Base-by-base conservation (phyloP, 2,888 invertebrate genomes). In the Acronicta aceris region DNA sequence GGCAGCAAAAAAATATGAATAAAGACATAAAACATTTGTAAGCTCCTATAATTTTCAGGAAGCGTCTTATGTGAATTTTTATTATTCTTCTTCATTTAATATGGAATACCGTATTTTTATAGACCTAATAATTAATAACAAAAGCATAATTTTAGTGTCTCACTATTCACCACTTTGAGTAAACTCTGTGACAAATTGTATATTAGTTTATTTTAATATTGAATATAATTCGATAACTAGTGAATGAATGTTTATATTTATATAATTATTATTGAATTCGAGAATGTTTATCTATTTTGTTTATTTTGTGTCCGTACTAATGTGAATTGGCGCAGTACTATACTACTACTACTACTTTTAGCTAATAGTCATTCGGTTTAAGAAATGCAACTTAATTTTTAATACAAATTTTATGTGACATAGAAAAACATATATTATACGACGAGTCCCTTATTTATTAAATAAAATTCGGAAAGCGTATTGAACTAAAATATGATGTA, bases 281-380 rank as follows among this genome's bases (percentile, higher is more conserved):
- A 60, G 56, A 56, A 71, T 62, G 52, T 65, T 56, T 61, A 54
- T 68, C 74, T 69, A 67, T 63, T 79, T 67, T 60, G 61, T 64
- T 67, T 58, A 21, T 40, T 55, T 50, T 21, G 13, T 58, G 16
- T 59, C 30, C 56, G 41, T 49, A 46, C 33, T 45, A 41, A 54
- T 76, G 54, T 56, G 53, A 27, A 69, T 59, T 62, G 61, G 71
- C 70, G 59, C 45, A 53, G 65, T 77, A 77, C 66, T 71, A 38
- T 51, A 67, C 33, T 50, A 61, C 12, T 51, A 67, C 33, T 50
- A 61, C 12, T 54, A 13, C 12, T 38, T 69, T 54, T 48, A 62
- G 59, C 55, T 73, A 10, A 45, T 60, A 61, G 70, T 56, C 47
- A 59, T 56, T 57, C 48, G 30, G 43, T 66, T 40, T 70, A 42